Percentiles rank a stretch among this genome's conserved stretches.
These are phyloP conservation scores for Lagenorhynchus albirostris DNA, from an alignment of 2,113 vertebrate genomes.

Conservation along the genomic window DNA sequence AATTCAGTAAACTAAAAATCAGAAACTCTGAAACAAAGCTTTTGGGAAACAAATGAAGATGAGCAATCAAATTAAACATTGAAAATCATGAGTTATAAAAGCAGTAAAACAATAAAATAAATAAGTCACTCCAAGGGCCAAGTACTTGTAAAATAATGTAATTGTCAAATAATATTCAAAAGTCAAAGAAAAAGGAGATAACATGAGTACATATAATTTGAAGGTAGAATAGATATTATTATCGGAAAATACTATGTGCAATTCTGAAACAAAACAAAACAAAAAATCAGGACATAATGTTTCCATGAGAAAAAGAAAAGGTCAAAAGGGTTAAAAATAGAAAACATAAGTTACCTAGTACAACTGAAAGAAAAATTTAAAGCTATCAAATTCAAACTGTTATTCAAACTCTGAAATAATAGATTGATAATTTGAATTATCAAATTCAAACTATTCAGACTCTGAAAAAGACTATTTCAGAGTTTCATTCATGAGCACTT, in stretches of 20 bases:
- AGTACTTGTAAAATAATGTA: not conserved
- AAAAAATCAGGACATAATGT: not conserved
- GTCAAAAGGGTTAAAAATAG: not conserved
- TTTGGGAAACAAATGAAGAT: not conserved
- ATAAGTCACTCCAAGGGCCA: not conserved
- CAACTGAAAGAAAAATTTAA: not conserved
- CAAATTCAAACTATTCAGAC: not conserved
- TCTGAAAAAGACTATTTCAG: not conserved
- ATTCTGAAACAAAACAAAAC: not conserved
- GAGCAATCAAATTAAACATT: not conserved
- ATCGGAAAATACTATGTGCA: not conserved
- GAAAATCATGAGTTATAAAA: not conserved
- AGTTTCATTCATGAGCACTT: not conserved
- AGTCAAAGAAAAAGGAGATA: not conserved
- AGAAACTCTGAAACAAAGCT: not conserved
- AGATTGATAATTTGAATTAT: no score
- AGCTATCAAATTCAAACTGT: not conserved
- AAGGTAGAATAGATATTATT: not conserved
- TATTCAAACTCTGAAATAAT: not conserved
- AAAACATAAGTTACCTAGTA: not conserved
- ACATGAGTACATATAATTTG: not conserved
- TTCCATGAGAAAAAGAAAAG: not conserved
- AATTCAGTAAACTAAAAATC: not conserved
- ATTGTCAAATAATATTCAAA: not conserved
- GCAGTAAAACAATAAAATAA: not conserved